Base-by-base conservation (phyloP, 2,113 vertebrate genomes). In the Paramormyrops kingsleyae region DNA sequence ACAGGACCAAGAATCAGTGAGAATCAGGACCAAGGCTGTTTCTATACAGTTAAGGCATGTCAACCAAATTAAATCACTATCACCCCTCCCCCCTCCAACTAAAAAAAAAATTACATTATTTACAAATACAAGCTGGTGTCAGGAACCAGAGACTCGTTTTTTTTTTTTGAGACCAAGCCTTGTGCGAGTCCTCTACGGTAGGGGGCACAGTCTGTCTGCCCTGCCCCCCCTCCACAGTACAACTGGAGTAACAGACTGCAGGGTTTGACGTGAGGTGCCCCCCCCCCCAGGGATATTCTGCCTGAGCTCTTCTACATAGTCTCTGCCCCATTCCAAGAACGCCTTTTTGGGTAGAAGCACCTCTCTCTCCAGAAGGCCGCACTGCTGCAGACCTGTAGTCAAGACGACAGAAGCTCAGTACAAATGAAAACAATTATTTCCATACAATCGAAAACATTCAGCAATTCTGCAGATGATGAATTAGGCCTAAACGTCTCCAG, bases 1-100 rank as follows among this genome's bases (percentile, higher is more conserved):
- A 39, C 15, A 49, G 47, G 87, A 31, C 19, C 42, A 74, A 1
- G 42, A 24, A 8, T 13, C 8, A 35, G 24, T 35, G 42, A 31
- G 62, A 70, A n/a, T 83, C 13, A 47, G 35, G 70, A 39, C 74
- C 24, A 39, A 74, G 52, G 87, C 83, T 88, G 47, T 66, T 80
- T 91, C 59, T 93, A 87, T 93, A 92, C 91, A 92, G 70, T 91
- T 93, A 92, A 92, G 93, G 92, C 93, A 91, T 90, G 91, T 91
- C 56, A 89, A 91, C 87, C 50, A 85, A 90, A 52, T 53, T 89
- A 88, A 90, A 88, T 44, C 74, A 80, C 46, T 84, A 90, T 66
- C 24, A 87, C 59, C 19, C 44, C 39, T 35, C 24, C 47, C 47
- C 5, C 47, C 70, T 52, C 87, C 52, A 92, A 90, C 74, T 77